Percentiles rank a stretch among this genome's conserved stretches.
Evolutionary conservation across 2,113 vertebrate species (phyloP).

Genomic region (Phylloscopus whistleri): DNA sequence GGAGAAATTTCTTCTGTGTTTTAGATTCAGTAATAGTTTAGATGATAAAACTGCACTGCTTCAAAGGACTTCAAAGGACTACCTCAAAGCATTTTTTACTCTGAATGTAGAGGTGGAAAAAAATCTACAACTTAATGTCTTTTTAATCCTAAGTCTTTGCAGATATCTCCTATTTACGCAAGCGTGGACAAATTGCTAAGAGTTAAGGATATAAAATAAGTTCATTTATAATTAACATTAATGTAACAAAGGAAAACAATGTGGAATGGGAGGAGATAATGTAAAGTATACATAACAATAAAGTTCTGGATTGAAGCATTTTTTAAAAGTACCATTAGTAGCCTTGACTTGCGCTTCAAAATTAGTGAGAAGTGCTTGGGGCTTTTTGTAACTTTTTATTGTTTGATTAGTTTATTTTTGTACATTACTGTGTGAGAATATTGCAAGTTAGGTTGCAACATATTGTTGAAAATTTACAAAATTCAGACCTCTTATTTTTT

Average conservation of each 20-base stretch:
- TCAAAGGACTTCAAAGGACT: not conserved
- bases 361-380: not conserved
- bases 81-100: not conserved
- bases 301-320: not conserved
- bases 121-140: not conserved
- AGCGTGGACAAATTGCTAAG: not conserved
- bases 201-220: not conserved
- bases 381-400: not conserved
- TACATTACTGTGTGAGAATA: not conserved
- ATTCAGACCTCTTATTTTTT: not conserved
- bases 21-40: not conserved
- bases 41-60: not conserved
- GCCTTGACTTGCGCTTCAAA: not conserved
- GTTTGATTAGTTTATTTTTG: not conserved
- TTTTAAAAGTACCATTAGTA: not conserved
- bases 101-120: not conserved
- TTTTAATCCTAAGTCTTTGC: not conserved
- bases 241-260: not conserved
- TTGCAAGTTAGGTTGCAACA: not conserved
- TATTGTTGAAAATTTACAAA: not conserved
- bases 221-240: not conserved
- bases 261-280: not conserved
- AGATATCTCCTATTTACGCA: not conserved
- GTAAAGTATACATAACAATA: not conserved
- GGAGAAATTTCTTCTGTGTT: not conserved